Evolutionary conservation across 1,140 invertebrate species (phyloP).

Genomic region (Caerostris darwini): DNA sequence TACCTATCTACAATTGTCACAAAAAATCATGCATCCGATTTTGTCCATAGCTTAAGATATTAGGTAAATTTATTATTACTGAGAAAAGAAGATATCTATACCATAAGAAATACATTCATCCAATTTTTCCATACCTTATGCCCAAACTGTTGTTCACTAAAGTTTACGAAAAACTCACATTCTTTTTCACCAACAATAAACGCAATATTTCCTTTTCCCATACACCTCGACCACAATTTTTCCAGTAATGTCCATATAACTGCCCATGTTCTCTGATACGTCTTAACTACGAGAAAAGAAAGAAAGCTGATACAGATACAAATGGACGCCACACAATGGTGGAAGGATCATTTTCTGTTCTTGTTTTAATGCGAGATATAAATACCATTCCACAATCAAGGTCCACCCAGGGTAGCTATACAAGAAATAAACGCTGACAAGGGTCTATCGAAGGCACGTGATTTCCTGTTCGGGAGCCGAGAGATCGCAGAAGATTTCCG

Average conservation of each 20-base stretch:
- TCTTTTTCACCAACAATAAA: not conserved
- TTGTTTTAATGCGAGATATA: not conserved
- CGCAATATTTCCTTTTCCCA: slow-evolving; percentile 19
- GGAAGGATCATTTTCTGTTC: not conserved
- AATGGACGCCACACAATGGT: not conserved
- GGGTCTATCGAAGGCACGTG: not conserved
- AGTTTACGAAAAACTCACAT: not conserved
- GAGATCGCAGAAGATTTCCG: not conserved
- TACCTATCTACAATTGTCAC: too few relatives aligned
- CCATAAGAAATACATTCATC: too few relatives aligned
- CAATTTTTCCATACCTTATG: too few relatives aligned
- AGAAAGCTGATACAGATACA: not conserved
- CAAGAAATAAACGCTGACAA: slow-evolving; percentile 26
- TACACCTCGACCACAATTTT: not conserved
- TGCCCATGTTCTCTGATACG: not conserved
- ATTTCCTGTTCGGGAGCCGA: not conserved
- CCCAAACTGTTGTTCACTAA: not conserved
- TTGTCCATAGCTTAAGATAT: too few relatives aligned
- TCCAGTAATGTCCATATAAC: not conserved
- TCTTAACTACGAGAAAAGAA: not conserved
- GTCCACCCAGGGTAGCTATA: not conserved
- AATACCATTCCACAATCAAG: not conserved
- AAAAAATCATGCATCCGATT: too few relatives aligned
- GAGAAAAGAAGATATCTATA: too few relatives aligned
- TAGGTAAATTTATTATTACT: too few relatives aligned